Percentiles rank a stretch among this genome's conserved stretches.
These are phyloP conservation scores for Arctopsyche grandis DNA, from an alignment of 1,140 invertebrate genomes.

Conservation along the genomic window DNA sequence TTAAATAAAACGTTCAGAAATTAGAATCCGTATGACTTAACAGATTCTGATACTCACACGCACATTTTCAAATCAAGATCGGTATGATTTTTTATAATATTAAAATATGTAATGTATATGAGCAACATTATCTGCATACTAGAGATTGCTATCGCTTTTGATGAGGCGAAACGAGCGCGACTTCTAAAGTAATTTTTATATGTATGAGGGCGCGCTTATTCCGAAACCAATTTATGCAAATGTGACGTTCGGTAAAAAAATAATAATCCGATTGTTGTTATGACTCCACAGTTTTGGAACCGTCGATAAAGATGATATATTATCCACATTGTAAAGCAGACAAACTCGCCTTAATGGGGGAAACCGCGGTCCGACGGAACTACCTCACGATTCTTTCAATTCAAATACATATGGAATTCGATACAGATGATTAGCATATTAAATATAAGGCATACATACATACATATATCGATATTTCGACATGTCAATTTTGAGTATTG, in stretches of 20 bases:
- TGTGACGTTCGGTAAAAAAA: neutral
- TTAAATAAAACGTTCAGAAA: no score
- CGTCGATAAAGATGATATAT: constrained; percentile 53
- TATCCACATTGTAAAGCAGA: constrained; percentile 53
- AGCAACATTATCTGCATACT: constrained; percentile 28
- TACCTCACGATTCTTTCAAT: neutral
- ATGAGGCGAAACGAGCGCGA: constrained; percentile 27
- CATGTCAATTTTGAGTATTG: no score
- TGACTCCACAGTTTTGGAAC: constrained; percentile 46
- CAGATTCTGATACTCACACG: neutral
- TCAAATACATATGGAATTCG: neutral
- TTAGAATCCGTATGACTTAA: constrained; percentile 15
- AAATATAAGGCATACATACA: no score
- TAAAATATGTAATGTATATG: constrained; percentile 12
- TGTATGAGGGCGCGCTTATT: neutral
- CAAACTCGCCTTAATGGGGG: constrained; percentile 45
- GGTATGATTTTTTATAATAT: neutral
- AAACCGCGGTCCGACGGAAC: constrained; percentile 4
- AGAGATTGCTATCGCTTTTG: constrained; percentile 21
- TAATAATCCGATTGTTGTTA: constrained; percentile 29
- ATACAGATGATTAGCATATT: no score
- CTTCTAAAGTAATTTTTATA: constrained; percentile 14
- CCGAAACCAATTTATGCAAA: constrained; percentile 20
- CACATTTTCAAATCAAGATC: constrained; percentile 8
- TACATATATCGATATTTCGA: no score